Evolutionary conservation across 2,113 vertebrate genomes (phyloP), one percentile per base, ranked within the genome.

Genomic region (Lates calcarifer): DNA sequence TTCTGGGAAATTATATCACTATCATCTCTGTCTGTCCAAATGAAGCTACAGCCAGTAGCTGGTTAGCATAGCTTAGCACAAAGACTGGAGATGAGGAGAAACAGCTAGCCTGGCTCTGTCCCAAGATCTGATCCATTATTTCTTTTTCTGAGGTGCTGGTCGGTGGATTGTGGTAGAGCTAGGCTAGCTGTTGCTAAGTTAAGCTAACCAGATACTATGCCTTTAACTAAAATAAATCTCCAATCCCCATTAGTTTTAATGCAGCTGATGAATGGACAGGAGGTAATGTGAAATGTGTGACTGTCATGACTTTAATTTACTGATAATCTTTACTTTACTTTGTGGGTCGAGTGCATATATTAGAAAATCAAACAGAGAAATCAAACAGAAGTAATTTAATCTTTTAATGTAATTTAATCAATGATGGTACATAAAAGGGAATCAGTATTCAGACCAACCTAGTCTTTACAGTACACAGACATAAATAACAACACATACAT

Each of bases 351-450:
- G 62, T 66, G 26, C 14, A 61, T 14, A 67, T 28, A 64, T 57
- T n/a, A 77, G 1, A 22, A 64, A 68, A 70, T 76, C 39, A 70
- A 31, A 45, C 1, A 4, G 49, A 15, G n/a, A n/a, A n/a, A n/a
- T n/a, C n/a, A n/a, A 74, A 64, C 35, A 45, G 22, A 26, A 7
- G 74, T 20, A 39, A 79, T 77, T 39, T n/a, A 72, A 78, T 81
- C 39, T 68, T 17, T n/a, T n/a, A n/a, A n/a, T n/a, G n/a, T 75
- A 74, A 76, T 65, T 56, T 17, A 72, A 82, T 82, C 60, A 64
- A 33, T 24, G 26, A 61, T 18, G 35, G 22, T 31, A 41, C n/a
- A 63, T 45, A 51, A 31, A 29, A 22, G 47, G 5, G 18, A 71
- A 15, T 6, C 60, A 31, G 26, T 63, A 43, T 78, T 35, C 24